Evolutionary conservation across 2,113 vertebrate species (phyloP).

Genomic region (Lophura nycthemera): DNA sequence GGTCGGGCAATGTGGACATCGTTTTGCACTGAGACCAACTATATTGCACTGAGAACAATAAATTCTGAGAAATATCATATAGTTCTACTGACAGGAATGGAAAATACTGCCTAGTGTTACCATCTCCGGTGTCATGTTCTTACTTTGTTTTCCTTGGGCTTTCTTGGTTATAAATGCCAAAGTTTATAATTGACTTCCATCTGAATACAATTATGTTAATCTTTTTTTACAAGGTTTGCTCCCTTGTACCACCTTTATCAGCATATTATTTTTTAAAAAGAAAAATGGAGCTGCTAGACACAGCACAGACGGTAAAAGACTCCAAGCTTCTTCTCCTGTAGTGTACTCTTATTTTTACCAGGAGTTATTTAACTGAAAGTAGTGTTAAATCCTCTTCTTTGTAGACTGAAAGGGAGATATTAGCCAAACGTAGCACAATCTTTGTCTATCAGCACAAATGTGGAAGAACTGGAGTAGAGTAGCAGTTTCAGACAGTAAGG

Average conservation of each 20-base stretch:
- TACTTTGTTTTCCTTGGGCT: background rate
- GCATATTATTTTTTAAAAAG: background rate
- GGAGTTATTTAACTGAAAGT: background rate
- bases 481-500: background rate
- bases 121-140: background rate
- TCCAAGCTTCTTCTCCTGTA: background rate
- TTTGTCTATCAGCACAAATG: background rate
- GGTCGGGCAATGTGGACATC: accelerated
- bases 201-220: constrained; percentile 2
- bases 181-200: background rate
- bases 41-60: background rate
- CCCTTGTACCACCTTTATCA: background rate
- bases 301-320: background rate
- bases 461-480: background rate
- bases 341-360: background rate
- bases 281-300: background rate
- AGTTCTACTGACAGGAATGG: accelerated
- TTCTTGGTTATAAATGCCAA: background rate
- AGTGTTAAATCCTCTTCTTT: background rate
- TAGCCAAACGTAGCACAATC: background rate
- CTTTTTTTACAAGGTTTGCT: background rate
- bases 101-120: background rate
- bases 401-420: background rate
- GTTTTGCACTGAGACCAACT: background rate
- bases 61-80: background rate